Evolutionary conservation across 2,113 vertebrate species (phyloP), one percentile per base, ranked within the genome.

Genomic region (Prunella himalayana): DNA sequence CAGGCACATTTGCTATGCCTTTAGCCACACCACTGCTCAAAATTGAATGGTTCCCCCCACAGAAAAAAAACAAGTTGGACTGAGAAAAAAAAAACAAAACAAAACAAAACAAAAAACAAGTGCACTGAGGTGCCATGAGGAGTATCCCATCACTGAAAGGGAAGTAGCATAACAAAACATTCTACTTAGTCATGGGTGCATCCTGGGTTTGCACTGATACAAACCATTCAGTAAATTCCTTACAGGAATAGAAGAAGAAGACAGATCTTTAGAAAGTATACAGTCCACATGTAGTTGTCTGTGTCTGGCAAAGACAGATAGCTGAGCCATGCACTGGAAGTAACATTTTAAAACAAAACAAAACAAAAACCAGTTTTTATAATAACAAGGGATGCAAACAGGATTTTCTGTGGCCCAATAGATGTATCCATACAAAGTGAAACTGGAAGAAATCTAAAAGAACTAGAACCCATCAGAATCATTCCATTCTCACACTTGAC

Each of bases 211-310:
- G 27, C 37, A 81, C 30, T 81, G 16, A 53, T 44, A 35, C 3
- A 60, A 69, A 50, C 3, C 1, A 1, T 47, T 77, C 18, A 56
- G 33, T 16, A 60, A 77, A 73, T 69, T 82, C 13, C 11, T 82
- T 37, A 59, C n/a, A 66, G 24, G 15, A 65, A 37, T 37, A 37
- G 37, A 37, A 37, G 37, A 4, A 78, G 33, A 59, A 66, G 45
- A 20, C 2, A 47, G 10, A 16, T 35, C 59, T 53, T 35, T 33
- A 44, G 33, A 72, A 86, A 44, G 8, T 45, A 73, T 17, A 24
- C 8, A 53, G 18, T 35, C 23, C 15, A 72, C 0, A 1, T 14
- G 10, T 6, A 50, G 15, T 18, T 7, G 1, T 35, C 27, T 15
- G 1, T 54, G 20, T 59, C 44, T 64, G 19, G 39, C 15, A 57